Evolutionary conservation across 2,113 vertebrate genomes (phyloP).

Genomic region (Oceanites oceanicus): DNA sequence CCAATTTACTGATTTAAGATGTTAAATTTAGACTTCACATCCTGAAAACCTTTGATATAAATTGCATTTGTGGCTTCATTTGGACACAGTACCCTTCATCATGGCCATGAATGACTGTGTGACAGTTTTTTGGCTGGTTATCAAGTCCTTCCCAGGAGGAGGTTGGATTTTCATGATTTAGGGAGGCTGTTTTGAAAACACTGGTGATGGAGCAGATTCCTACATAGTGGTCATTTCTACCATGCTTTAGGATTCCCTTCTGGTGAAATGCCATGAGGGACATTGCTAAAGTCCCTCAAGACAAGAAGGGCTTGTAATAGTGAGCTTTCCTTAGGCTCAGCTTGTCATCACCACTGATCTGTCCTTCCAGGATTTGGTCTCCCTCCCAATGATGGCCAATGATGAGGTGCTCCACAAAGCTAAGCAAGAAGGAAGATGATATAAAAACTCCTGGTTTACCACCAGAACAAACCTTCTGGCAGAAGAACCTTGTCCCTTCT

Average conservation of each 20-base stretch:
- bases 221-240: not conserved
- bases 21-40: not conserved
- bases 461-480: not conserved
- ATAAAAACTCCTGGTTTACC: not conserved
- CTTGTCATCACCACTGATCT: not conserved
- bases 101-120: not conserved
- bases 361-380: not conserved
- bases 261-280: not conserved
- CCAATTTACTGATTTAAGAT: not conserved
- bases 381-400: not conserved
- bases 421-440: not conserved
- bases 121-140: not conserved
- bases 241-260: not conserved
- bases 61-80: not conserved
- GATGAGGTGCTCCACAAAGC: not conserved
- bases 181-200: not conserved
- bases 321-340: not conserved
- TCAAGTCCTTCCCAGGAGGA: not conserved
- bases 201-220: not conserved
- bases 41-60: not conserved
- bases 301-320: not conserved
- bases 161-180: not conserved
- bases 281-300: not conserved
- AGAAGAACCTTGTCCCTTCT: not conserved
- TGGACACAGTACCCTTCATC: not conserved